Evolutionary conservation across 2,888 invertebrate species (phyloP), one percentile per base, ranked within the genome.

Genomic region (Endotricha flammealis): DNA sequence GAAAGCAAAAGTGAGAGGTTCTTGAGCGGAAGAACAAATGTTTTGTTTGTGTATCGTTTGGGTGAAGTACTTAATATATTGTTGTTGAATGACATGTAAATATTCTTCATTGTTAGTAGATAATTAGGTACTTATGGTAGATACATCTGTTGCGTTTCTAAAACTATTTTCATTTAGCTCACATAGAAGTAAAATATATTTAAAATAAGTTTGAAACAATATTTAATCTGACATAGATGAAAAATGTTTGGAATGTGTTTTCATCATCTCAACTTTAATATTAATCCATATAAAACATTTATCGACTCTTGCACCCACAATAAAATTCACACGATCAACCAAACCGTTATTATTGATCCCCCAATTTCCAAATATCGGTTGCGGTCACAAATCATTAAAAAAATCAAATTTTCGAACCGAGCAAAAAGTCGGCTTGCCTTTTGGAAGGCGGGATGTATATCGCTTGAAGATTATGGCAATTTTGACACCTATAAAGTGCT

Each of bases 401-500:
- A 81, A 79, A 79, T 75, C 50, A 39, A 64, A 58, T 66, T 74
- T 79, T 75, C 53, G 65, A 63, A 64, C 57, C 49, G 55, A 54
- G 73, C 73, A 82, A 85, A 85, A 85, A 79, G 80, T 74, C 82
- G 79, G 80, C 75, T 70, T 71, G 65, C 67, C 77, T 77, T 73
- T 72, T 55, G 40, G 55, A 56, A 67, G 80, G 83, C 78, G 85
- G 68, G 76, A 72, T 68, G 60, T 61, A 66, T 59, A 61, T 57
- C 63, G 58, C 64, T 69, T 69, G 65, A 57, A 70, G 80, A 85
- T 86, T 82, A 85, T 74, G 85, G 85, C 83, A 86, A 86, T 86
- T 82, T 86, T 85, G 70, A 86, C 85, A 86, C 85, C 85, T 85
- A 72, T 76, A 68, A 60, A 79, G 83, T 80, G 85, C 79, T 82